Evolutionary conservation across 2,113 vertebrate species (phyloP).

Genomic region (Megaptera novaeangliae): DNA sequence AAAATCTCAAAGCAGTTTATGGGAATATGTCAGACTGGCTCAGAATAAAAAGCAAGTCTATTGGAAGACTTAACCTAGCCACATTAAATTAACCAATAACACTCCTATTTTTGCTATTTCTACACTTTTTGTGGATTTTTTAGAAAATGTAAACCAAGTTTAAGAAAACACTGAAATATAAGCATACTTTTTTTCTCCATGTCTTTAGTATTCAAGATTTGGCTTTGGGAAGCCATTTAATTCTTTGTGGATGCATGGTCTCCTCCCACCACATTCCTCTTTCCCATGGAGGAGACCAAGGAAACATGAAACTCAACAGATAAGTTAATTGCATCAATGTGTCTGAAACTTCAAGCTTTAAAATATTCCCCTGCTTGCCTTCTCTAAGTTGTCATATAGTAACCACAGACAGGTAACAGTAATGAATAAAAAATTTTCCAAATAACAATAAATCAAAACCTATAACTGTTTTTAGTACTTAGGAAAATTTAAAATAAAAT

Average conservation of each 20-base stretch:
- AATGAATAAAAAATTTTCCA: not conserved
- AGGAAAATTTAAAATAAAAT: not conserved
- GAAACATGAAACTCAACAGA: constrained; percentile 70
- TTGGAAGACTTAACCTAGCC: not conserved
- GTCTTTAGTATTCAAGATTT: constrained; percentile 50
- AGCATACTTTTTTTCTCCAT: not conserved
- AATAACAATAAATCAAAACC: not conserved
- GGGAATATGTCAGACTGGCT: not conserved
- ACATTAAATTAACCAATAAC: not conserved
- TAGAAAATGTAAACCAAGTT: not conserved
- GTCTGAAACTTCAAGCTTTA: not conserved
- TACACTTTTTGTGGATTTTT: not conserved
- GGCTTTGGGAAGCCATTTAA: constrained; percentile 68
- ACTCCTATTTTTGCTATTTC: not conserved
- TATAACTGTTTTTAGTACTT: not conserved
- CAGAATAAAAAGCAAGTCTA: not conserved
- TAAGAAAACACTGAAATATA: not conserved
- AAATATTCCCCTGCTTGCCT: not conserved
- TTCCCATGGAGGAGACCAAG: constrained; percentile 60
- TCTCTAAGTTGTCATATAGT: not conserved
- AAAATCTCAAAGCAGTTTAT: not conserved
- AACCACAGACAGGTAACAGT: not conserved
- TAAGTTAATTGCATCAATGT: constrained; percentile 1
- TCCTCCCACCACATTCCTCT: constrained; percentile 64
- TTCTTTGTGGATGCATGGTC: constrained; percentile 59